These are phyloP conservation scores for Botrylloides violaceus DNA, from an alignment of 23 tunicate genomes.

Conservation along the genomic window DNA sequence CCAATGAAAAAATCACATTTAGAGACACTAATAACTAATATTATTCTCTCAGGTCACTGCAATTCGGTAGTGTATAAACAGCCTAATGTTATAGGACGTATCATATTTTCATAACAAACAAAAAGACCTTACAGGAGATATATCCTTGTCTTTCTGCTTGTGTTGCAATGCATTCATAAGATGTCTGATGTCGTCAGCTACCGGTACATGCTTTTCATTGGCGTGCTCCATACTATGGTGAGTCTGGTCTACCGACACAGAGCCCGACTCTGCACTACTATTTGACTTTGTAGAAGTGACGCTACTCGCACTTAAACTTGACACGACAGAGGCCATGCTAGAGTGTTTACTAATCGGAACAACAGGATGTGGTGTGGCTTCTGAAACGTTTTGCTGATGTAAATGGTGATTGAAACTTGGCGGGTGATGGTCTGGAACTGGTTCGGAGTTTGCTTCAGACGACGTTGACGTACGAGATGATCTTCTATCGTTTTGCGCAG, in stretches of 20 bases:
- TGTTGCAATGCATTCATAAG: not conserved
- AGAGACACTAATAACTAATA: too few relatives aligned
- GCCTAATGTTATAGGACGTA: too few relatives aligned
- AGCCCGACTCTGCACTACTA: constrained; percentile 22
- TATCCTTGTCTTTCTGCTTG: not conserved
- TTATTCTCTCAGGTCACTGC: too few relatives aligned
- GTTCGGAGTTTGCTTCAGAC: not conserved
- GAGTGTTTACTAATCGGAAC: constrained; percentile 13
- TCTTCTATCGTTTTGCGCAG: not conserved
- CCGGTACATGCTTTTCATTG: not conserved
- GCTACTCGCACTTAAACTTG: constrained; percentile 14
- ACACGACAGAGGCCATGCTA: constrained; percentile 8
- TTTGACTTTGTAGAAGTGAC: constrained; percentile 8
- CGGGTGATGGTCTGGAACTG: not conserved
- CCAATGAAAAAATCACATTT: too few relatives aligned
- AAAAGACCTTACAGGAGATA: constrained; percentile 20
- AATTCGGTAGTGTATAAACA: too few relatives aligned
- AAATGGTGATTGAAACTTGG: constrained; percentile 5
- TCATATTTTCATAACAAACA: too few relatives aligned
- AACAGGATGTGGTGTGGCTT: not conserved
- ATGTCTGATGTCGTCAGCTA: constrained; percentile 7
- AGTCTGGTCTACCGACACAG: not conserved
- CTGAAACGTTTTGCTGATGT: not conserved
- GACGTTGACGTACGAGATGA: not conserved
- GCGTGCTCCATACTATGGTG: not conserved